Conservation (phyloP, 2,797 vertebrate genomes). For the Sebastes kiyomatsui region DNA sequence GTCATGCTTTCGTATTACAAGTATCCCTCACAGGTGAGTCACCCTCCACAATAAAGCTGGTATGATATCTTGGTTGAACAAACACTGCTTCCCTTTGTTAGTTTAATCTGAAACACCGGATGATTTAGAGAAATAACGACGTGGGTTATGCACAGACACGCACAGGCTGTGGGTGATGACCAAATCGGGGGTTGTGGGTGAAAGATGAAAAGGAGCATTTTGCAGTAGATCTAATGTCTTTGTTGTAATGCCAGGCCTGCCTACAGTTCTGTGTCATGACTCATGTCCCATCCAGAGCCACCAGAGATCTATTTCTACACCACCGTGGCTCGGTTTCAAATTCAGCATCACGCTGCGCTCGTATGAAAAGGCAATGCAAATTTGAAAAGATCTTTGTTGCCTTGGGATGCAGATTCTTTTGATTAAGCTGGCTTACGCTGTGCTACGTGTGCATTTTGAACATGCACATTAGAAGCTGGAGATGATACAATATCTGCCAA, state of each 20-base stretch:
- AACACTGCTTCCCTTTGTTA: slow-evolving; percentile 34
- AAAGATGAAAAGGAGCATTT: slow-evolving; percentile 61
- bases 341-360: slow-evolving; percentile 15
- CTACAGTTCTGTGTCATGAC: slow-evolving; percentile 68
- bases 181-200: slow-evolving; percentile 56
- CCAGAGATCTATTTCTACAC: slow-evolving; percentile 41
- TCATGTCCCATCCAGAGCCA: slow-evolving; percentile 62
- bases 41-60: slow-evolving; percentile 5
- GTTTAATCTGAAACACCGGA: slow-evolving; percentile 40
- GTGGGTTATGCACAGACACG: slow-evolving; percentile 5
- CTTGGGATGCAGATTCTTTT: slow-evolving; percentile 34
- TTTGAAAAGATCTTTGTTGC: slow-evolving; percentile 34
- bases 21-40: slow-evolving; percentile 27
- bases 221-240: slow-evolving; percentile 51
- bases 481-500: background rate
- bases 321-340: slow-evolving; percentile 15
- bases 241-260: slow-evolving; percentile 65
- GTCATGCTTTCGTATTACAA: slow-evolving; percentile 2
- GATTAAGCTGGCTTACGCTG: slow-evolving; percentile 13
- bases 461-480: background rate
- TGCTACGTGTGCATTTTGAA: slow-evolving; percentile 1
- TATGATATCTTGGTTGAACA: slow-evolving; percentile 40
- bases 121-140: background rate
- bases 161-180: slow-evolving; percentile 46
- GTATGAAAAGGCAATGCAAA: slow-evolving; percentile 12